Conservation (phyloP, 2,797 vertebrate species). For the Rhinatrema bivittatum region DNA sequence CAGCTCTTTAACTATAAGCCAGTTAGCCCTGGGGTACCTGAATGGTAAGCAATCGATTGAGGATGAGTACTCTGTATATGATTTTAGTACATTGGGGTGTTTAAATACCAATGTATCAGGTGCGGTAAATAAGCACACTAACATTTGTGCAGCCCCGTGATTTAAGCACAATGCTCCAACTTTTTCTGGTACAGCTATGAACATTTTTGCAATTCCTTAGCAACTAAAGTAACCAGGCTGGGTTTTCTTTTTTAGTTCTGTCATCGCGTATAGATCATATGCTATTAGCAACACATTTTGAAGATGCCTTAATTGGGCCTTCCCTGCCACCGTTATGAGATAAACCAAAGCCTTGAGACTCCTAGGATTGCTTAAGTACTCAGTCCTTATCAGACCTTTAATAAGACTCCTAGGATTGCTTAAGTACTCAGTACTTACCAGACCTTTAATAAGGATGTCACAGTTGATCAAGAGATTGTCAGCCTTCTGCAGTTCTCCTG, state of each 20-base stretch:
- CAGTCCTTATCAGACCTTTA: constrained; percentile 17
- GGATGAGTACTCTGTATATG: not conserved
- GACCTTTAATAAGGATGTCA: constrained; percentile 23
- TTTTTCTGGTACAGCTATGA: too few species aligned
- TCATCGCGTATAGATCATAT: too few species aligned
- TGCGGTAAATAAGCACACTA: too few species aligned
- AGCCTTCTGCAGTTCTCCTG: constrained; percentile 15
- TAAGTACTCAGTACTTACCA: constrained; percentile 14
- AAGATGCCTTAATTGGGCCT: too few species aligned
- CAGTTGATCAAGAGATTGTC: constrained; percentile 34
- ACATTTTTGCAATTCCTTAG: too few species aligned
- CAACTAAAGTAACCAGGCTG: too few species aligned
- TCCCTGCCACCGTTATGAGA: constrained; percentile 3
- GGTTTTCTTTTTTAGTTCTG: too few species aligned
- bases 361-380: constrained; percentile 16
- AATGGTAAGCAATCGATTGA: not conserved
- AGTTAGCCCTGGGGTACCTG: not conserved
- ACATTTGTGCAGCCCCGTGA: too few species aligned
- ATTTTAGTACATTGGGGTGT: not conserved
- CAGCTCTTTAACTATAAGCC: rapidly evolving
- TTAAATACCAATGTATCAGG: too few species aligned
- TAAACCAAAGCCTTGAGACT: constrained; percentile 1
- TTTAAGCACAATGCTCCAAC: too few species aligned
- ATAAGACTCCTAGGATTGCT: too few species aligned
- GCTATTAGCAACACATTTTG: too few species aligned